A percentile compares a stretch with the other conserved stretches of the same genome.
phyloP scores from a whole-genome alignment of 2,797 vertebrate genomes.

The Bryconaethiops microstoma region DNA sequence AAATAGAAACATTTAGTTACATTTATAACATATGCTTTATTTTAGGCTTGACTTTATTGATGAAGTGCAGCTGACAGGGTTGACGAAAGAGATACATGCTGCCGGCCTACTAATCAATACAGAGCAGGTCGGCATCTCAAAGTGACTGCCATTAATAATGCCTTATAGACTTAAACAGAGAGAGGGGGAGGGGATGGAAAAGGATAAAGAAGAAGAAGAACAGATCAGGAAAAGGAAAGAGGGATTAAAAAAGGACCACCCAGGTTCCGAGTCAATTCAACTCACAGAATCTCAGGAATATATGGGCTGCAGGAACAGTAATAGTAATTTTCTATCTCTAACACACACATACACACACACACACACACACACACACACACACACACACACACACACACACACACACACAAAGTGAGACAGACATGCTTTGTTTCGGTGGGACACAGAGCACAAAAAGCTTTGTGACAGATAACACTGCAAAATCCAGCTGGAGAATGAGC shows the following conservation, averaged over 20 bases:
- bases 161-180: conserved; percentile 34
- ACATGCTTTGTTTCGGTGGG: conserved; percentile 31
- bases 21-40: conserved; percentile 17
- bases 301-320: conserved; percentile 2
- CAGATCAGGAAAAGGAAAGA: conserved; percentile 12
- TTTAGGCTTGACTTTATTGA: conserved; percentile 47
- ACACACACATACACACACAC: conserved; percentile 10
- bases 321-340: conserved; percentile 2
- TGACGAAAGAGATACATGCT: conserved; percentile 50
- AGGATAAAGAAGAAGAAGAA: conserved; percentile 2
- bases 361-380: conserved; percentile 36
- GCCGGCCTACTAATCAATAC: conserved; percentile 53
- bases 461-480: conserved; percentile 21
- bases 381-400: conserved; percentile 18
- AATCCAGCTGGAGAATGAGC: conserved; percentile 19
- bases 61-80: conserved; percentile 47
- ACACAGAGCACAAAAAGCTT: conserved; percentile 16
- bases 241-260: conserved; percentile 17
- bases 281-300: conserved; percentile 9
- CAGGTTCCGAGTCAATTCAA: background rate
- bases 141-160: conserved; percentile 54
- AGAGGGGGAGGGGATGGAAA: conserved; percentile 1
- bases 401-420: conserved; percentile 20
- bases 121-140: conserved; percentile 53
- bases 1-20: background rate